Evolutionary conservation across 2,113 vertebrate genomes (phyloP).

Genomic region (Baryphthengus martii): DNA sequence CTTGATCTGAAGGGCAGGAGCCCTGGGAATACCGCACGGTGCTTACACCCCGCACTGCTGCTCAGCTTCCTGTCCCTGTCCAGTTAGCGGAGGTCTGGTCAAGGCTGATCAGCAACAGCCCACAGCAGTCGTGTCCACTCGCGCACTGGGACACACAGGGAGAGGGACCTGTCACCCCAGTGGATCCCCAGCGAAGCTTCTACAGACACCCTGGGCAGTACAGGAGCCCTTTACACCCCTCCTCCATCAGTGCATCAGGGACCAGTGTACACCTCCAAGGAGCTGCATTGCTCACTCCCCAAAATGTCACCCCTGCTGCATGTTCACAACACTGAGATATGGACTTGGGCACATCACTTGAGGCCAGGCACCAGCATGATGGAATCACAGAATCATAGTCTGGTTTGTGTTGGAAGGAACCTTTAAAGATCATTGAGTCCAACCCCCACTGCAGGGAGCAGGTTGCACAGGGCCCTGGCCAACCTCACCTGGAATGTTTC

Average conservation of each 20-base stretch:
- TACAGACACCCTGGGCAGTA: accelerated
- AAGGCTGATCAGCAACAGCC: not conserved
- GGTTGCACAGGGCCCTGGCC: no score
- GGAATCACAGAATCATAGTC: not conserved
- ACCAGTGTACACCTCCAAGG: accelerated
- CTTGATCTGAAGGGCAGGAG: not conserved
- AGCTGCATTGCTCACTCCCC: not conserved
- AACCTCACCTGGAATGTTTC: no score
- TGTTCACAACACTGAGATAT: accelerated
- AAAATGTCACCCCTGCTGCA: not conserved
- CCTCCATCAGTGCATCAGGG: accelerated
- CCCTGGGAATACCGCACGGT: not conserved
- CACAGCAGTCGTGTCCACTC: accelerated
- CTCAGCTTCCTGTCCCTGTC: not conserved
- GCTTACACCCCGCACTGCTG: accelerated
- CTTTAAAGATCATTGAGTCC: not conserved
- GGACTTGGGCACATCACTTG: not conserved
- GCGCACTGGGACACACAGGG: accelerated
- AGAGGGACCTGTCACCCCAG: not conserved
- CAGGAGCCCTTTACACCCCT: accelerated
- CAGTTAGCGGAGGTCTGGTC: not conserved
- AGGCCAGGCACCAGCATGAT: accelerated
- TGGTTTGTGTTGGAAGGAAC: not conserved
- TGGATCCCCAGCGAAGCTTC: not conserved
- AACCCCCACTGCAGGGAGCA: not conserved